Percentiles rank a stretch among this genome's conserved stretches.
phyloP scores from a whole-genome alignment of 2,797 vertebrate species.

The Pantherophis alleghaniensis region DNA sequence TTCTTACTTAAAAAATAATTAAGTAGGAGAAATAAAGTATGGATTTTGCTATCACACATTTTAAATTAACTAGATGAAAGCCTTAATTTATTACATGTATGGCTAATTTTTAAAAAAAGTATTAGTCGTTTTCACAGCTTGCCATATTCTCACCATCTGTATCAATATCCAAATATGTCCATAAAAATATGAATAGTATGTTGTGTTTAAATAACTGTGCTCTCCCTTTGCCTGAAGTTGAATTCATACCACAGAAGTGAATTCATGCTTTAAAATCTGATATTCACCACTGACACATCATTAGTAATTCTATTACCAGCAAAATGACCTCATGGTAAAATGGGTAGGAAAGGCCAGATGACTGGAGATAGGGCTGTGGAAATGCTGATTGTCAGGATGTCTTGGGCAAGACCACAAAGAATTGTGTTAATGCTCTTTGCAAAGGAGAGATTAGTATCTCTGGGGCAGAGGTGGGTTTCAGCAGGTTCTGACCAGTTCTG shows the following conservation, averaged over 20 bases:
- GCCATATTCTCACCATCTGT: background rate
- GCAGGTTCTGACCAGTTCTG: too few relatives aligned
- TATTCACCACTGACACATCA: slow-evolving; percentile 66
- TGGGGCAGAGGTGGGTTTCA: slow-evolving; percentile 24
- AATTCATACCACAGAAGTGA: slow-evolving; percentile 30
- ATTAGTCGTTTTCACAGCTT: background rate
- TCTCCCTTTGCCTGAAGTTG: background rate
- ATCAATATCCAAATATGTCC: background rate
- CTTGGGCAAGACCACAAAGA: slow-evolving; percentile 65
- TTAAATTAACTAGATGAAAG: slow-evolving; percentile 24
- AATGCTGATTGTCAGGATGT: slow-evolving; percentile 64
- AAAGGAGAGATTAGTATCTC: slow-evolving; percentile 72
- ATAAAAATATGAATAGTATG: background rate
- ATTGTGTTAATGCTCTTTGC: slow-evolving; percentile 70
- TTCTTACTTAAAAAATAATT: slow-evolving; percentile 33
- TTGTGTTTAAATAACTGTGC: background rate
- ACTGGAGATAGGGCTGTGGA: slow-evolving; percentile 73
- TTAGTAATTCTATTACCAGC: slow-evolving; percentile 68
- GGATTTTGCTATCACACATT: fast-evolving
- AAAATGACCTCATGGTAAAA: slow-evolving; percentile 62
- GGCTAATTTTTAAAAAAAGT: background rate
- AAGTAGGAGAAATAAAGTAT: slow-evolving; percentile 3
- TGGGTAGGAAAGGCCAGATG: slow-evolving; percentile 72
- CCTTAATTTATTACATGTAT: background rate
- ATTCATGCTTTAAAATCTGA: slow-evolving; percentile 26